phyloP scores from a whole-genome alignment of 2,113 vertebrate genomes.

The Hippocampus abdominalis region DNA sequence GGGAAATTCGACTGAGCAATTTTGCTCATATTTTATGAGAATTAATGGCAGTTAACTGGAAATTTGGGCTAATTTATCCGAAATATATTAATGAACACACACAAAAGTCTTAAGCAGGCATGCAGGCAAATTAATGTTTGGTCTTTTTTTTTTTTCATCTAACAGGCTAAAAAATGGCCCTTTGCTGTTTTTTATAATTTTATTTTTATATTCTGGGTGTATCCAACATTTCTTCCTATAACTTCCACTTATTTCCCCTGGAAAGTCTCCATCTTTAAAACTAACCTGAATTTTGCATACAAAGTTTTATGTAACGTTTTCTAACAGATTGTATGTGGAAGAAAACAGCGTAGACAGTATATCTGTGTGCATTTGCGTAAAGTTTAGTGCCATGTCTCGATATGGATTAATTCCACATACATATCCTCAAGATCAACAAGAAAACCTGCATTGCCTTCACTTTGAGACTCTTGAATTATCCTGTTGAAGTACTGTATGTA shows the following conservation, averaged over 20 bases:
- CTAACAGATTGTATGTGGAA: conserved; percentile 53
- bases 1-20: not conserved
- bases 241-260: not conserved
- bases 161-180: not conserved
- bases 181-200: not conserved
- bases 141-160: not conserved
- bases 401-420: conserved; percentile 60
- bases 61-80: not conserved
- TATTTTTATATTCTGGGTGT: not conserved
- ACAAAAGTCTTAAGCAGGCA: not conserved
- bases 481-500: conserved; percentile 75
- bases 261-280: not conserved
- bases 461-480: conserved; percentile 59
- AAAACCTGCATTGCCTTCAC: conserved; percentile 50
- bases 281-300: not conserved
- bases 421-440: conserved; percentile 43
- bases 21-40: not conserved
- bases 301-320: conserved; percentile 40
- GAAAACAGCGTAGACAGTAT: conserved; percentile 25
- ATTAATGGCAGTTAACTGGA: not conserved
- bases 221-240: not conserved
- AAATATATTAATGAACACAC: not conserved
- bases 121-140: not conserved
- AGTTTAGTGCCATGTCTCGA: conserved; percentile 76
- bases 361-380: conserved; percentile 33